phyloP scores from a whole-genome alignment of 2,113 vertebrate genomes.

The Burhinus oedicnemus region DNA sequence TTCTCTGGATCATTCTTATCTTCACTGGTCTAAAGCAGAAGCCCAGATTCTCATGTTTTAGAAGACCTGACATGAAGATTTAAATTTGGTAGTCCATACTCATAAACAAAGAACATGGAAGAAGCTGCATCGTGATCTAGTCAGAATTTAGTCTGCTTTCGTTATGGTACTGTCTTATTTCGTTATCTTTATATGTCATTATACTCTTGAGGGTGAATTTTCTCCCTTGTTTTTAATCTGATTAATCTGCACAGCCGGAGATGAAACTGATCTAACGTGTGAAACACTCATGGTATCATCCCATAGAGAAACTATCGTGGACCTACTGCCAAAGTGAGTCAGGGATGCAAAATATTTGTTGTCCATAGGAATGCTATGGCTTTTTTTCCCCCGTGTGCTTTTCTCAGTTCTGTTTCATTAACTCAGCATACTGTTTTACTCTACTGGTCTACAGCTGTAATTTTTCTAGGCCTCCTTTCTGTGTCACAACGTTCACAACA shows the following conservation, averaged over 20 bases:
- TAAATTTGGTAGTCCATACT: not conserved
- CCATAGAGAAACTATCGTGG: not conserved
- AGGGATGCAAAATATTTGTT: not conserved
- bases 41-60: not conserved
- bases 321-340: not conserved
- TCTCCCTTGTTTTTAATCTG: not conserved
- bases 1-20: not conserved
- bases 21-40: not conserved
- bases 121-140: not conserved
- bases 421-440: not conserved
- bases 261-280: not conserved
- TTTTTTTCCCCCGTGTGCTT: not conserved
- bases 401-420: not conserved
- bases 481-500: not conserved
- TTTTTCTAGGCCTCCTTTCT: not conserved
- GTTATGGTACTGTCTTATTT: not conserved
- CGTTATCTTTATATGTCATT: not conserved
- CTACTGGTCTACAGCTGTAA: not conserved
- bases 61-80: not conserved
- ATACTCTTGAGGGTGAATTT: not conserved
- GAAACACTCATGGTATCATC: not conserved
- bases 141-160: not conserved
- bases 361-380: not conserved
- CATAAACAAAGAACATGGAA: not conserved
- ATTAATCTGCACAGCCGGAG: not conserved